Evolutionary conservation across 2,888 invertebrate genomes (phyloP), one percentile per base, ranked within the genome.

Genomic region (Fabriciana adippe): DNA sequence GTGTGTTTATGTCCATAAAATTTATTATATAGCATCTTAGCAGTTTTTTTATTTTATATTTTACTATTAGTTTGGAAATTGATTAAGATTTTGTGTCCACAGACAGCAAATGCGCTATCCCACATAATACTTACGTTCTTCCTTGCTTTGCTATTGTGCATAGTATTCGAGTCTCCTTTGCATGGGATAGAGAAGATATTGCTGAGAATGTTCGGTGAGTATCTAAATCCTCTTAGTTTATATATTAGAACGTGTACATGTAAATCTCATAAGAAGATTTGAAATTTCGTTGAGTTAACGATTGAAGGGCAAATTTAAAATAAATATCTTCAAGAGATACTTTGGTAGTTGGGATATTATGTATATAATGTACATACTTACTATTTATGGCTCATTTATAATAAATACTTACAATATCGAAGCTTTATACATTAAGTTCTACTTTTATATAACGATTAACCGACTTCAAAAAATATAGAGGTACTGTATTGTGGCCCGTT

Each of bases 151-250:
- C 63, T 95, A 51, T 81, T 96, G 55, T 95, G 95, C 72, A 84
- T 95, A 57, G 89, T 94, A 50, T 96, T 96, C 77, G 96, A 96
- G 82, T 95, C 95, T 11, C 96, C 96, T 2, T 93, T 96, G 75
- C 95, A 95, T 74, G 94, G 95, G 3, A 90, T 96, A 57, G 95
- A 96, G 82, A 95, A 94, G 78, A 93, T 95, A 71, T 86, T 96
- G n/a, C 85, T 95, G 0, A 86, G 89, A 75, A 87, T 86, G 75
- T 90, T 94, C 78, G 89, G 92, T 91, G 76, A 83, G 89, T 59
- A 59, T 66, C 50, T 18, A 60, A 59, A 59, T 76, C 60, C 60
- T 60, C 31, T 60, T 60, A 65, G 53, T 59, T 53, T 31, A 54
- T 59, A 60, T 60, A 50, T 51, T 50, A 60, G 60, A 50, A 60